phyloP scores from a whole-genome alignment of 2,113 vertebrate genomes.

The Oryzias celebensis region DNA sequence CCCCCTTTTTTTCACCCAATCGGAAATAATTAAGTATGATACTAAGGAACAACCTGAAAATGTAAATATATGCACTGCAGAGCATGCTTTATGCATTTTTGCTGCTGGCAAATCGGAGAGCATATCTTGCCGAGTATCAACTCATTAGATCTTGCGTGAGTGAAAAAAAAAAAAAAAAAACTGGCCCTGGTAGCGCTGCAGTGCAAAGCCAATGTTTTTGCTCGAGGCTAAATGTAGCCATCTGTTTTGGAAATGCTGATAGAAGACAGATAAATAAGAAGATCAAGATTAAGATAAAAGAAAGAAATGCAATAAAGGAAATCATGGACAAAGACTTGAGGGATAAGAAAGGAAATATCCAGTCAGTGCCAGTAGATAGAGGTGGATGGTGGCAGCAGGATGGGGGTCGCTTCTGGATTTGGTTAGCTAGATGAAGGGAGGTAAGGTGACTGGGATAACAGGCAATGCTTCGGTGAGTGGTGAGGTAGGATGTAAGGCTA shows the following conservation, averaged over 20 bases:
- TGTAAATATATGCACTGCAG: constrained; percentile 60
- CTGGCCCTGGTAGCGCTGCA: constrained; percentile 49
- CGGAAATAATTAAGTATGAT: constrained; percentile 56
- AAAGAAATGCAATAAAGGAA: constrained; percentile 5
- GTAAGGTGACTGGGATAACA: constrained; percentile 36
- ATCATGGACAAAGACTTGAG: neutral
- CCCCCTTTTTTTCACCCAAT: constrained; percentile 40
- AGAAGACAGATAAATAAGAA: constrained; percentile 63
- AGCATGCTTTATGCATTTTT: constrained; percentile 69
- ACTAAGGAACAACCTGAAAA: constrained; percentile 63
- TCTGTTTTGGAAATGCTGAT: constrained; percentile 72
- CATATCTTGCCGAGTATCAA: constrained; percentile 62
- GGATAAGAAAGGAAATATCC: constrained; percentile 36
- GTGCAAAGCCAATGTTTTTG: constrained; percentile 73
- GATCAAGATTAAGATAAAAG: constrained; percentile 64
- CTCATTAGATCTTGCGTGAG: constrained; percentile 67
- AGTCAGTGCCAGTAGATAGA: constrained; percentile 18
- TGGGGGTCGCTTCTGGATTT: constrained; percentile 16
- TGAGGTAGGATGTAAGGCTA: constrained; percentile 38
- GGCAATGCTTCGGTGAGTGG: constrained; percentile 32
- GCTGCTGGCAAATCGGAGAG: constrained; percentile 55
- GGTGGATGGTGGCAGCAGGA: neutral
- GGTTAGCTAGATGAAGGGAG: constrained; percentile 36
- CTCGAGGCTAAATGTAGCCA: constrained; percentile 71
- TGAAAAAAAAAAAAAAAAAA: constrained; percentile 40